phyloP scores from a whole-genome alignment of 53 echinoderm and acorn worm species.

The Paracentrotus lividus region DNA sequence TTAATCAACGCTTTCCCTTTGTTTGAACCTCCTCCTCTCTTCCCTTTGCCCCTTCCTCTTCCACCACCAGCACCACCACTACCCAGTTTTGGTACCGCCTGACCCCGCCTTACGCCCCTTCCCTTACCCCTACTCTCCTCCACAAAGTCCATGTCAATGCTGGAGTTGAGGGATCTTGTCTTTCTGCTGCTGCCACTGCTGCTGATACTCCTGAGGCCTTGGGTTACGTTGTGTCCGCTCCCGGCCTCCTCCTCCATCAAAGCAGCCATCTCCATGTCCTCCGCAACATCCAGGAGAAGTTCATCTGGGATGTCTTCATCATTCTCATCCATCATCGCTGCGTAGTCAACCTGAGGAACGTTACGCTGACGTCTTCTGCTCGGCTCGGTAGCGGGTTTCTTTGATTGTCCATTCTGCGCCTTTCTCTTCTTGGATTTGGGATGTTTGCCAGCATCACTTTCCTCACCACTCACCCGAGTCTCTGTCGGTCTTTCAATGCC shows the following conservation, averaged over 20 bases:
- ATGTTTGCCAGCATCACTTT: conserved; percentile 39
- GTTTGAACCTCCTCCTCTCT: conserved; percentile 31
- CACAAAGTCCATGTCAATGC: background rate
- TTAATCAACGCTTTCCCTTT: conserved; percentile 71
- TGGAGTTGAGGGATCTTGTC: background rate
- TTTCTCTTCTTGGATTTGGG: background rate
- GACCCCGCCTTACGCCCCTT: conserved; percentile 3
- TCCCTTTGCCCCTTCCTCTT: conserved; percentile 30
- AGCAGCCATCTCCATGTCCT: conserved; percentile 3
- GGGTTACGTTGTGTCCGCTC: conserved; percentile 15
- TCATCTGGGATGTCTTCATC: conserved; percentile 53
- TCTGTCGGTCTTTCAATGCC: background rate
- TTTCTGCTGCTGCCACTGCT: background rate
- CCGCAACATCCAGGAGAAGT: background rate
- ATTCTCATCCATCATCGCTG: background rate
- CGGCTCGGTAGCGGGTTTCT: background rate
- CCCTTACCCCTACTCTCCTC: conserved; percentile 26
- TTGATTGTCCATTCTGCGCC: background rate
- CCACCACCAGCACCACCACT: conserved; percentile 4
- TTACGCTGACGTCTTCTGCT: background rate
- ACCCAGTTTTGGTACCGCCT: background rate
- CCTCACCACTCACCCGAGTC: conserved; percentile 8
- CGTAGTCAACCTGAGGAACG: conserved; percentile 19
- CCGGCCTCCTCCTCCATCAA: background rate
- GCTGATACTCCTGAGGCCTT: conserved; percentile 36